Evolutionary conservation across 2,888 invertebrate species (phyloP).

Genomic region (Escarpia spicata): DNA sequence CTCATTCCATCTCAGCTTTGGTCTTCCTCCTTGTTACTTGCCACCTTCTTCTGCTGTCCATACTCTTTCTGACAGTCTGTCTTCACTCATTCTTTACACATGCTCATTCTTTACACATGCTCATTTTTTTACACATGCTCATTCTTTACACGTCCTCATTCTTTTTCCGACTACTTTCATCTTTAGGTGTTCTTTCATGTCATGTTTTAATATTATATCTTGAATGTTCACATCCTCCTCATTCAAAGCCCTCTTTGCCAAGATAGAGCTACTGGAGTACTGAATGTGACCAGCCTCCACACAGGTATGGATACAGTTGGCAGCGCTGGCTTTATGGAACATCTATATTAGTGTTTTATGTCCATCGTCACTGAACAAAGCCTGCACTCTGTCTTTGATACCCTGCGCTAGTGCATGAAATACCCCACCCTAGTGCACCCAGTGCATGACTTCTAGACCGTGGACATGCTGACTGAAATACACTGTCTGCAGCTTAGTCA

Average conservation of each 20-base stretch:
- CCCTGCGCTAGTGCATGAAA: not conserved
- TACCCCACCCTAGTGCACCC: not conserved
- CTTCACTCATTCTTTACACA: too few species aligned
- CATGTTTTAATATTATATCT: not conserved
- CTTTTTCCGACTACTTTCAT: too few species aligned
- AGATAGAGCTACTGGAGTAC: too few species aligned
- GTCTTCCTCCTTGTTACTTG: too few species aligned
- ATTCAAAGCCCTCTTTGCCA: not conserved
- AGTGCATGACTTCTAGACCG: constrained; percentile 6
- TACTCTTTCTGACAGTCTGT: too few species aligned
- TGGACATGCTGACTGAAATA: not conserved
- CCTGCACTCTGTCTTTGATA: not conserved
- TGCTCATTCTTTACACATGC: too few species aligned
- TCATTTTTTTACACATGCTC: too few species aligned
- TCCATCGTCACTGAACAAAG: not conserved
- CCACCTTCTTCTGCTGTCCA: too few species aligned
- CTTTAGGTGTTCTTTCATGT: too few species aligned
- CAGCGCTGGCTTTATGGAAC: not conserved
- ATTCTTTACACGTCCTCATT: too few species aligned
- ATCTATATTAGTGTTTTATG: not conserved
- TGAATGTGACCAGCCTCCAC: not conserved
- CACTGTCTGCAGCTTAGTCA: not conserved
- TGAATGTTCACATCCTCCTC: not conserved
- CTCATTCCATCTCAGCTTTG: too few species aligned
- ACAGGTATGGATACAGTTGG: not conserved